Percentiles rank a stretch among this genome's conserved stretches.
phyloP scores from a whole-genome alignment of 1,140 invertebrate genomes.

The Cecropterus lyciades region DNA sequence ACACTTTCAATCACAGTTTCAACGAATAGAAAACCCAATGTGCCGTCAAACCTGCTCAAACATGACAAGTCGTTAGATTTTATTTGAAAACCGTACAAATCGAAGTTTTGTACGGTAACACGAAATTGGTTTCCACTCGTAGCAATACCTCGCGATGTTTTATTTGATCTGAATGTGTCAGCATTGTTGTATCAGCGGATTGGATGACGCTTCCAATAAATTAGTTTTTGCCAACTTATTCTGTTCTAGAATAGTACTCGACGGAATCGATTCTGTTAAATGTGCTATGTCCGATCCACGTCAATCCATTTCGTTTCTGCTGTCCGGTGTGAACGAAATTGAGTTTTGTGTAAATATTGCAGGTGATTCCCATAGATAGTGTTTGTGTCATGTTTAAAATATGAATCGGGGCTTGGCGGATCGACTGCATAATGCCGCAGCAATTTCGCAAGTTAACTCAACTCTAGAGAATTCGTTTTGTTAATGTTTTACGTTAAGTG shows the following conservation, averaged over 20 bases:
- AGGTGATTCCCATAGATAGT: slow-evolving; percentile 30
- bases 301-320: slow-evolving; percentile 16
- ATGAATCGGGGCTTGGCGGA: slow-evolving; percentile 11
- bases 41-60: slow-evolving; percentile 39
- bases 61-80: slow-evolving; percentile 33
- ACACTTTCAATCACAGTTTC: not conserved
- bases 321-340: slow-evolving; percentile 25
- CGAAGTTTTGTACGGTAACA: slow-evolving; percentile 33
- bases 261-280: slow-evolving; percentile 31
- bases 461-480: too few species aligned
- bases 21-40: slow-evolving; percentile 13
- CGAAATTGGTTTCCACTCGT: slow-evolving; percentile 42
- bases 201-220: slow-evolving; percentile 26
- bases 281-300: too few species aligned
- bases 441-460: slow-evolving; percentile 4
- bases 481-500: too few species aligned
- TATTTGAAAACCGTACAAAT: slow-evolving; percentile 38
- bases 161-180: slow-evolving; percentile 40
- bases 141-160: slow-evolving; percentile 32
- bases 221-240: slow-evolving; percentile 31
- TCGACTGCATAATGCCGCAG: slow-evolving; percentile 22
- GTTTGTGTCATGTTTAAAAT: slow-evolving; percentile 31
- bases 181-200: slow-evolving; percentile 32
- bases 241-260: slow-evolving; percentile 5
- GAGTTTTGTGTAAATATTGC: slow-evolving; percentile 33